Percentiles rank a stretch among this genome's conserved stretches.
Conservation (phyloP, 2,888 invertebrate species). For the Linyphia triangularis region DNA sequence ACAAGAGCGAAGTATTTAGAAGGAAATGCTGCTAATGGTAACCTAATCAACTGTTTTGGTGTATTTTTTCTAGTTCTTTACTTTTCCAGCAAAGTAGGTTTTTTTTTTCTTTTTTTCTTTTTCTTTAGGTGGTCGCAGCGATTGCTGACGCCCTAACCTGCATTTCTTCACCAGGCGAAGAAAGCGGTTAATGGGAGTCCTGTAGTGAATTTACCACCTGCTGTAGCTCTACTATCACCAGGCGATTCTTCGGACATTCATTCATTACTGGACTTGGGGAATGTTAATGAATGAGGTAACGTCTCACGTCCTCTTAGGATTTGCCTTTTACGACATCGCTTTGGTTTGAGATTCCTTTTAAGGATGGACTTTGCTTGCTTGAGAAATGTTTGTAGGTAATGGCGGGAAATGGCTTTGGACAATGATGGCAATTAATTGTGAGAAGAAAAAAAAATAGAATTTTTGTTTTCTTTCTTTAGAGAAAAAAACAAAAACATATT, state of each 20-base stretch:
- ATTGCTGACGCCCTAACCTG: conserved; percentile 13
- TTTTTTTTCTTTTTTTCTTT: conserved; percentile 23
- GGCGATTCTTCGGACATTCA: conserved; percentile 27
- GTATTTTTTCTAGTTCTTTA: conserved; percentile 26
- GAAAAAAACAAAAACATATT: too few species aligned
- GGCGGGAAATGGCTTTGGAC: not conserved
- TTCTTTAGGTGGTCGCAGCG: not conserved
- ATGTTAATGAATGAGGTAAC: conserved; percentile 1
- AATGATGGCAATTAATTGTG: too few species aligned
- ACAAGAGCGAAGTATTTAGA: conserved; percentile 60
- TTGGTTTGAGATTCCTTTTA: not conserved
- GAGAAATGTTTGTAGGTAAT: conserved; percentile 5
- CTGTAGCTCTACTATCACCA: conserved; percentile 12
- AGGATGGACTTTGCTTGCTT: not conserved
- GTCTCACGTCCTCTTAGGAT: not conserved
- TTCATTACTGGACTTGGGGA: conserved; percentile 5
- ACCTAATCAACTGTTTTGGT: conserved; percentile 63
- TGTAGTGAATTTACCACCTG: conserved; percentile 61
- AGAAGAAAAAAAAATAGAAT: too few species aligned
- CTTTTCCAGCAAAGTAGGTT: conserved; percentile 19
- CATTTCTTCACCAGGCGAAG: not conserved
- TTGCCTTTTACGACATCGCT: not conserved
- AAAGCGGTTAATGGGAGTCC: conserved; percentile 41
- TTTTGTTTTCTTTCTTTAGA: too few species aligned
- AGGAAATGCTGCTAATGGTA: conserved; percentile 68